Evolutionary conservation across 30 jellyfish, hydroid and myxozoan species (phyloP), one percentile per base, ranked within the genome.

Genomic region (Pelagia noctiluca): DNA sequence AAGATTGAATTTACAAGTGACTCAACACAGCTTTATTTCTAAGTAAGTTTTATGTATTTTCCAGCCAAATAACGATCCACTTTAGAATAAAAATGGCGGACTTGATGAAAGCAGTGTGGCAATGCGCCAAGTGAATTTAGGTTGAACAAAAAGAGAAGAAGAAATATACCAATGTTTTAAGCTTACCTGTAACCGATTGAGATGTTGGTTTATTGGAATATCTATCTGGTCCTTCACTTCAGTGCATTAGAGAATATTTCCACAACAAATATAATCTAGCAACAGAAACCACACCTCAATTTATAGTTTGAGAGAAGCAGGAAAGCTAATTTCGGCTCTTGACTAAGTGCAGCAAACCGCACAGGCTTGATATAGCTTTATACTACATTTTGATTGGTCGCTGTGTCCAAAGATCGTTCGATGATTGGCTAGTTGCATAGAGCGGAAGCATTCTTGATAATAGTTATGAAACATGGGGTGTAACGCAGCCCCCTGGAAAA

Each of bases 271-370:
- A 82, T 54, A 23, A 26, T 69, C 74, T 50, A 25, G 57, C 92
- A n/a, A 28, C 84, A 75, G n/a, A 72, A 84, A 84, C 94, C 94
- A 84, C 94, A 84, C 94, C 94, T 84, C 94, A 84, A 84, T 84
- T 75, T 74, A 84, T 53, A 33, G 67, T 37, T 42, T 71, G 76
- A 67, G 92, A 61, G 84, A 70, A 62, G 88, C 61, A 67, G 76
- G 83, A 74, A 72, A 38, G 83, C 94, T 46, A 71, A 72, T 60
- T 54, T 84, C 94, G 83, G 78, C 50, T 84, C 88, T 2, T 63
- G 76, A 63, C 52, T 22, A 63, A 65, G 77, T 74, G 83, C 88
- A 50, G 78, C 67, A 36, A 52, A 71, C 47, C 8, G 24, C 37
- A 36, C 94, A 84, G 94, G 75, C 71, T 61, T 35, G 33, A 71